Evolutionary conservation across 2,113 vertebrate genomes (phyloP).

Genomic region (Noctilio leporinus): DNA sequence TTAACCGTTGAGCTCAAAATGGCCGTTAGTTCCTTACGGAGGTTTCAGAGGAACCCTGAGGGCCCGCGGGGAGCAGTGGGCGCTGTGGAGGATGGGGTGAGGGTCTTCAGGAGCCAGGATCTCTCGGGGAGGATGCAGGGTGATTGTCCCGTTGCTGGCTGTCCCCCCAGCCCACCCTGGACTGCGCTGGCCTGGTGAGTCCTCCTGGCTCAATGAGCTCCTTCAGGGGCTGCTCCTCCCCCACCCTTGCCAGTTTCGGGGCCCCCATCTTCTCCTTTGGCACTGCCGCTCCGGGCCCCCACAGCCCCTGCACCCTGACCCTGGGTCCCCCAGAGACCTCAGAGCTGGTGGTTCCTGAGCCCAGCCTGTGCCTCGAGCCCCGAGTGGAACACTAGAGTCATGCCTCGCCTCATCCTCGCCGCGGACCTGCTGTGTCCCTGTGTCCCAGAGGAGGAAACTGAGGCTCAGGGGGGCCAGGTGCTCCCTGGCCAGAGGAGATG

Average conservation of each 20-base stretch:
- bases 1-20: neutral
- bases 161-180: neutral
- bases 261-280: neutral
- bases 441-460: neutral
- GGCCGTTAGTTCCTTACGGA: neutral
- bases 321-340: neutral
- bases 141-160: neutral
- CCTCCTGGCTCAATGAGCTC: neutral
- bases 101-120: neutral
- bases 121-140: neutral
- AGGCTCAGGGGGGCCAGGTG: neutral
- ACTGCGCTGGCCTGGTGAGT: neutral
- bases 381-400: neutral
- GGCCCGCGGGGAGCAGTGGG: neutral
- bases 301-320: neutral
- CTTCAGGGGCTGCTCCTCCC: neutral
- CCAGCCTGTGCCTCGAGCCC: neutral
- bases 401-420: neutral
- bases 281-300: neutral
- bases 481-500: neutral
- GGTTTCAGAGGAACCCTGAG: neutral
- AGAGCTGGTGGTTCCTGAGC: neutral
- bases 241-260: rapidly evolving
- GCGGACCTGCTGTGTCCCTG: neutral
- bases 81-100: rapidly evolving